These are phyloP conservation scores for Picus viridis DNA, from an alignment of 2,797 vertebrate genomes.

Conservation along the genomic window DNA sequence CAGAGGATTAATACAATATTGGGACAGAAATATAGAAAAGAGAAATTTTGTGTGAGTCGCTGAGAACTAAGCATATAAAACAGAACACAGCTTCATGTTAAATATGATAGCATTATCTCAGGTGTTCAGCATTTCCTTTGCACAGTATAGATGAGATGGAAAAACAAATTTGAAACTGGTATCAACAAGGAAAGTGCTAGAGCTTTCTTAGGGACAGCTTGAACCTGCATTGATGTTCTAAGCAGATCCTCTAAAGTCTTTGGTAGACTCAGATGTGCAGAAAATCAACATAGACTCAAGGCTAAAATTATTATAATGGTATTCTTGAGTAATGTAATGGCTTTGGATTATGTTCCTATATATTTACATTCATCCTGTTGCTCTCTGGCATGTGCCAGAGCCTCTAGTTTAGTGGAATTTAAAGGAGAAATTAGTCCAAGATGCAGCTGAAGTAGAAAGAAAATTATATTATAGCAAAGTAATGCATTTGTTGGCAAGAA, in stretches of 20 bases:
- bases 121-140: background rate
- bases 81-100: background rate
- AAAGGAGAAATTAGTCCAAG: background rate
- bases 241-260: background rate
- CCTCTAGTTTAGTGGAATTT: background rate
- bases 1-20: background rate
- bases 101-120: background rate
- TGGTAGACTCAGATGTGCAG: background rate
- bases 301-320: background rate
- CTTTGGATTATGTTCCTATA: background rate
- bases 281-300: background rate
- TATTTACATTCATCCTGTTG: background rate
- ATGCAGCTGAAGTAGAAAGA: background rate
- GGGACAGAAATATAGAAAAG: background rate
- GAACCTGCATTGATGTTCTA: background rate
- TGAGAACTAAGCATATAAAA: background rate
- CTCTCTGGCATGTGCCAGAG: background rate
- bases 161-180: background rate
- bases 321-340: background rate
- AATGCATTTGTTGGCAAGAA: constrained; percentile 56
- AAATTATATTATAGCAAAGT: background rate
- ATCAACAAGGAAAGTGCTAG: background rate
- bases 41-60: background rate
- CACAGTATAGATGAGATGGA: background rate
- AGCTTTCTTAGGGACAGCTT: background rate